A percentile compares a stretch with the other conserved stretches of the same genome.
Conservation (phyloP, 2,797 vertebrate species). For the Crocodylus rhombifer region DNA sequence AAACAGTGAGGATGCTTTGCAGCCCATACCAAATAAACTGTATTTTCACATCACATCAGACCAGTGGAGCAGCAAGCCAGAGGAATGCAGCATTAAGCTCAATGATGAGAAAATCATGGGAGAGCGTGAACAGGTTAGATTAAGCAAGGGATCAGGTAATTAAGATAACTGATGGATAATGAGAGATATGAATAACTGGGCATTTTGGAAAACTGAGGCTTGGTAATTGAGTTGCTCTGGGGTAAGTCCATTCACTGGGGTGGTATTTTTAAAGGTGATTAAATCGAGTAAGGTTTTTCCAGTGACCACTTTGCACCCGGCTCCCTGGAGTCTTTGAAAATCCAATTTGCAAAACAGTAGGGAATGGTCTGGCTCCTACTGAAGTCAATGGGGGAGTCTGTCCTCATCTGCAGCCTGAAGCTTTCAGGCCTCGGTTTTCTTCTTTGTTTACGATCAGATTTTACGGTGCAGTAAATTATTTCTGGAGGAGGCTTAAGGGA, state of each 20-base stretch:
- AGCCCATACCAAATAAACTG: background rate
- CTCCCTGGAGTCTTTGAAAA: background rate
- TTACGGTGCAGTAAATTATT: background rate
- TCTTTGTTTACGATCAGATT: background rate
- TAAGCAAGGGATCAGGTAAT: constrained; percentile 63
- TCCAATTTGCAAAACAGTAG: background rate
- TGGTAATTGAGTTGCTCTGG: constrained; percentile 15
- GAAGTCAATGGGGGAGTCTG: background rate
- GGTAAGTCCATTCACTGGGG: background rate
- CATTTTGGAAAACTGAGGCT: constrained; percentile 43
- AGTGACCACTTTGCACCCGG: background rate
- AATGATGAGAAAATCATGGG: constrained; percentile 52
- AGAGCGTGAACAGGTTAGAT: constrained; percentile 28
- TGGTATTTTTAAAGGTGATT: constrained; percentile 13
- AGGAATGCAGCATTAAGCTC: constrained; percentile 41
- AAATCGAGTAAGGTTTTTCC: constrained; percentile 32
- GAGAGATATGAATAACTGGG: constrained; percentile 62
- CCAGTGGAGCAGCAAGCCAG: constrained; percentile 31
- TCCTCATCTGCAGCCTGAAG: background rate
- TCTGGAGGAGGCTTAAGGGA: too few relatives aligned
- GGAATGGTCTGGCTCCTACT: background rate
- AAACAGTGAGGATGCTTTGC: background rate
- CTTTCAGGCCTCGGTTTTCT: background rate
- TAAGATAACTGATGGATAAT: constrained; percentile 66
- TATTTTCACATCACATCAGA: background rate